Conservation (phyloP, 2,797 vertebrate species). For the Poeciliopsis presidionis region DNA sequence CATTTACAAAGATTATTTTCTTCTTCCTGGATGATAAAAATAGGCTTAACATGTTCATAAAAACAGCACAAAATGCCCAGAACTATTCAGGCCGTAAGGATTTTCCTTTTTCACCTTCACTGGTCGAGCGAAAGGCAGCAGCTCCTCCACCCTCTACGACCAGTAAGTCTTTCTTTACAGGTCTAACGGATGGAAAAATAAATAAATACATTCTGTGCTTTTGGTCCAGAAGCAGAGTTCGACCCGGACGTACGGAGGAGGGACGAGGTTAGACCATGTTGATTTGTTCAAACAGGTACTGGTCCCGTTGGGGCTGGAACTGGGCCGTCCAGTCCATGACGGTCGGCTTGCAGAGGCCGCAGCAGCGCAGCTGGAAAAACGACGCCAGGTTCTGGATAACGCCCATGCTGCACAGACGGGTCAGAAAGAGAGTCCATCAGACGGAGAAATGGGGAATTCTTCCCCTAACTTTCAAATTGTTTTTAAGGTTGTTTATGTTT, state of each 20-base stretch:
- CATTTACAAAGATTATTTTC: slow-evolving; percentile 59
- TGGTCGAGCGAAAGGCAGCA: slow-evolving; percentile 75
- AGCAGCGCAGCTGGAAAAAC: slow-evolving; percentile 93
- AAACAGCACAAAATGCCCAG: slow-evolving; percentile 60
- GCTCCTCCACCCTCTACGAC: slow-evolving; percentile 38
- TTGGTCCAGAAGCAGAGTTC: slow-evolving; percentile 66
- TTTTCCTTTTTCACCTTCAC: slow-evolving; percentile 23
- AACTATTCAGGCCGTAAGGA: slow-evolving; percentile 48
- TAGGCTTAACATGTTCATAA: slow-evolving; percentile 61
- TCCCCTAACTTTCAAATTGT: not conserved
- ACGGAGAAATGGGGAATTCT: not conserved
- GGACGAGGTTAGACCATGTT: slow-evolving; percentile 81
- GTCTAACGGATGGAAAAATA: slow-evolving; percentile 57
- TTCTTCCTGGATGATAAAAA: slow-evolving; percentile 50
- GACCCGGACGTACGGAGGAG: slow-evolving; percentile 39
- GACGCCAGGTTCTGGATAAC: slow-evolving; percentile 89
- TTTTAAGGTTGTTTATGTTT: not conserved
- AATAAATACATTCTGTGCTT: slow-evolving; percentile 70
- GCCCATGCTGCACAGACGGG: slow-evolving; percentile 80
- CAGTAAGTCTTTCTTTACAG: slow-evolving; percentile 22
- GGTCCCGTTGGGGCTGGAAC: slow-evolving; percentile 79
- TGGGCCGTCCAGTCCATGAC: slow-evolving; percentile 92
- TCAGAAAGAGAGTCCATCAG: not conserved
- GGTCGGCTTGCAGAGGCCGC: slow-evolving; percentile 87
- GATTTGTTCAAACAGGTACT: slow-evolving; percentile 76